Conservation (phyloP, 1,140 invertebrate genomes). For the Papilio machaon region DNA sequence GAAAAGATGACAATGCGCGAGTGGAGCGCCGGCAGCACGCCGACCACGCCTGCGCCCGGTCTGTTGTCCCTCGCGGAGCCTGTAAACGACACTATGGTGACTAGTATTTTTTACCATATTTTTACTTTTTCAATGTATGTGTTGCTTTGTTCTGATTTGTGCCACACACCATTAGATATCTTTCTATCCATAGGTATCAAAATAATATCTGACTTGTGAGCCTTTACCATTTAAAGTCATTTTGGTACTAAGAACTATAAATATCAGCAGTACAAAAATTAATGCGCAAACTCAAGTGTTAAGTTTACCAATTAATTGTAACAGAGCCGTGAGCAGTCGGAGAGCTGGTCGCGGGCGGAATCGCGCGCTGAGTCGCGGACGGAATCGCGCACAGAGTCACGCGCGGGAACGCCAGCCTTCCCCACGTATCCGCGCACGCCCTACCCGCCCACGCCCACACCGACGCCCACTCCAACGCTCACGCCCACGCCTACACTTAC, state of each 20-base stretch:
- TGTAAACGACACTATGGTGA: conserved; percentile 61
- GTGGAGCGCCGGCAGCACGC: conserved; percentile 73
- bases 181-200: too few species aligned
- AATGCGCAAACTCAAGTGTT: not conserved
- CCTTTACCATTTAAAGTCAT: too few species aligned
- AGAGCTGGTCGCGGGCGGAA: conserved; percentile 78
- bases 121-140: too few species aligned
- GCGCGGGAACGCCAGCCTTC: conserved; percentile 94
- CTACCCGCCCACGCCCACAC: conserved; percentile 86
- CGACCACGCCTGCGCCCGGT: conserved; percentile 69
- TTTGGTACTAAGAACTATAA: too few species aligned
- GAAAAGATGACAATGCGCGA: conserved; percentile 81
- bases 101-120: not conserved
- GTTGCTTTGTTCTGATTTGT: too few species aligned
- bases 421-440: conserved; percentile 94
- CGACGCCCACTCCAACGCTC: conserved; percentile 62
- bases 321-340: conserved; percentile 83
- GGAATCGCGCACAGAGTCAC: conserved; percentile 82
- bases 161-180: too few species aligned
- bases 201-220: too few species aligned
- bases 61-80: conserved; percentile 74
- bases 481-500: conserved; percentile 61
- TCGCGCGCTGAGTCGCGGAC: conserved; percentile 85
- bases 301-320: not conserved
- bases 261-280: too few species aligned